These are phyloP conservation scores for Caradrina clavipalpis DNA, from an alignment of 2,888 invertebrate genomes.

Conservation along the genomic window DNA sequence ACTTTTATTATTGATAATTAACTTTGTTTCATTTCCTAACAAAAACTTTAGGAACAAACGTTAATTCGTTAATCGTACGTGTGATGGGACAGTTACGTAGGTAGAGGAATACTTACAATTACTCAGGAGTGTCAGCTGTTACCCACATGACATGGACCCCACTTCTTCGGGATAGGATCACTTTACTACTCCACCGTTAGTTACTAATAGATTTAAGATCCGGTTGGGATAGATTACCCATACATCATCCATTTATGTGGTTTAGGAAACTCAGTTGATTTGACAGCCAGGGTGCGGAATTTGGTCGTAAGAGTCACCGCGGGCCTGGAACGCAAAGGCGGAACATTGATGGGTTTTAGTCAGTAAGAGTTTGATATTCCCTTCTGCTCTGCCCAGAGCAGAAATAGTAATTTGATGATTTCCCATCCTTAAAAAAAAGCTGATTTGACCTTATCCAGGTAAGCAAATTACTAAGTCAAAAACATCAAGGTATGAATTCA, in stretches of 20 bases:
- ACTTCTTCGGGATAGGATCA: conserved; percentile 3
- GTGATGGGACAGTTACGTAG: conserved; percentile 6
- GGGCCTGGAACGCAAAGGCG: too few species aligned
- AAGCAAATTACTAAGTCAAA: too few species aligned
- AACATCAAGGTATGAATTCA: too few species aligned
- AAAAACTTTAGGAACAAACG: background rate
- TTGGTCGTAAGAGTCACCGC: too few species aligned
- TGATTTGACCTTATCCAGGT: background rate
- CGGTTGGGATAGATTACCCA: conserved; percentile 10
- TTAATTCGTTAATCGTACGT: background rate
- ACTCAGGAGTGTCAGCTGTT: conserved; percentile 18
- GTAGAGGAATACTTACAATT: conserved; percentile 1
- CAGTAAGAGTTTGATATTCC: too few species aligned
- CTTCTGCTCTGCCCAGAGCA: too few species aligned
- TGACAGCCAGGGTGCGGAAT: background rate
- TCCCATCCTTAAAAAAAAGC: too few species aligned
- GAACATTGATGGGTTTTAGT: too few species aligned
- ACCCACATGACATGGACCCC: conserved; percentile 19
- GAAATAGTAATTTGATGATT: too few species aligned
- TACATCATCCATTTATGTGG: conserved; percentile 13
- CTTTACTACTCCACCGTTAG: conserved; percentile 8
- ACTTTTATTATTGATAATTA: background rate
- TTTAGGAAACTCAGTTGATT: background rate
- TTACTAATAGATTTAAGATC: conserved; percentile 29
- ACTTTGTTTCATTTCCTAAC: too few species aligned